phyloP scores from a whole-genome alignment of 2,888 invertebrate genomes.

The Phragmatobia fuliginosa region DNA sequence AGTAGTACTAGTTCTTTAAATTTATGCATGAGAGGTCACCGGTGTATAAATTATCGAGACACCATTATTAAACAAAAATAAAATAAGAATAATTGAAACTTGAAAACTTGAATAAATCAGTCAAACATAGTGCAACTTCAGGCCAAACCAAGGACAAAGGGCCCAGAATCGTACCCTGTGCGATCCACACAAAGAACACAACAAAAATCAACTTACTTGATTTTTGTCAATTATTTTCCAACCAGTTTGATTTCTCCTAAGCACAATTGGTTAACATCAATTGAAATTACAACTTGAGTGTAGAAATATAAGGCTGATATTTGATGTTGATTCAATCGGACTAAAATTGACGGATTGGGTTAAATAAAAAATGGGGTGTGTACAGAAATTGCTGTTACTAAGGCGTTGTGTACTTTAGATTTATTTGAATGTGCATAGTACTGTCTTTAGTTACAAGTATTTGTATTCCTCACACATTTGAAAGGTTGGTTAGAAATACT shows the following conservation, averaged over 20 bases:
- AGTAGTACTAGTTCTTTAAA: background rate
- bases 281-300: constrained; percentile 12
- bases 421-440: constrained; percentile 32
- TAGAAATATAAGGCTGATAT: constrained; percentile 36
- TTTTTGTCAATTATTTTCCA: constrained; percentile 65
- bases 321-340: constrained; percentile 51
- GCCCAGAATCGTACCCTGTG: constrained; percentile 25
- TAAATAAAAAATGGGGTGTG: constrained; percentile 67
- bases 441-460: constrained; percentile 38
- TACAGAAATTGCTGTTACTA: constrained; percentile 50
- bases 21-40: background rate
- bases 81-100: constrained; percentile 17
- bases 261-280: constrained; percentile 40
- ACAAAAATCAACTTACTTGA: constrained; percentile 54
- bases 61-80: background rate
- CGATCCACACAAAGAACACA: constrained; percentile 50
- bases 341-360: no score
- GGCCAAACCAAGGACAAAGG: constrained; percentile 45
- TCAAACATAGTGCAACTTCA: constrained; percentile 45
- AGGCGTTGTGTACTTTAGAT: constrained; percentile 40
- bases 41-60: background rate
- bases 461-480: constrained; percentile 16
- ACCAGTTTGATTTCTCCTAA: constrained; percentile 58
- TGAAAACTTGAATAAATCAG: constrained; percentile 23
- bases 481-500: background rate